Conservation (phyloP, 2,797 vertebrate species). For the Cygnus olor region DNA sequence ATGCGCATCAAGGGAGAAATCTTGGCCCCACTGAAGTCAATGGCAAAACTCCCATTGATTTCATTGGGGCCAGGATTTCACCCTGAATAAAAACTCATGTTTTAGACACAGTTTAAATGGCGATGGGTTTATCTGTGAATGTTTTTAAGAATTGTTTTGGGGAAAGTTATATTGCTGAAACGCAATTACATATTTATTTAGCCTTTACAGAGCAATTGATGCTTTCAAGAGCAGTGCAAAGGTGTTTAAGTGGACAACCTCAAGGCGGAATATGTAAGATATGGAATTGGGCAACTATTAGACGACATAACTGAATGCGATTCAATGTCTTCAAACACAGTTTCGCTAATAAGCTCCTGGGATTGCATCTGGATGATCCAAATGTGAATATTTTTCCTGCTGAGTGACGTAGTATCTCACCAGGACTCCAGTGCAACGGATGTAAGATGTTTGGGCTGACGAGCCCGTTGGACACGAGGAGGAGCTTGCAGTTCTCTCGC, state of each 20-base stretch:
- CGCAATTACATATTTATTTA: background rate
- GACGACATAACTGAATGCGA: background rate
- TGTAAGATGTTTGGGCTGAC: slow-evolving; percentile 46
- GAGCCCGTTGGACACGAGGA: slow-evolving; percentile 26
- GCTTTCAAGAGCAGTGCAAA: background rate
- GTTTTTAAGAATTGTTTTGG: slow-evolving; percentile 1
- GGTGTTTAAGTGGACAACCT: background rate
- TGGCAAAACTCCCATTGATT: slow-evolving; percentile 73
- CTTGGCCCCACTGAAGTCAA: slow-evolving; percentile 68
- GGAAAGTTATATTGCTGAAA: background rate
- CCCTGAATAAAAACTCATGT: slow-evolving; percentile 69
- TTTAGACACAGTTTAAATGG: slow-evolving; percentile 27
- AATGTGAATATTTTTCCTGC: slow-evolving; percentile 56
- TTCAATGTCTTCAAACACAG: slow-evolving; percentile 12
- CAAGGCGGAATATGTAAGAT: background rate
- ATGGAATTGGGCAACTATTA: background rate
- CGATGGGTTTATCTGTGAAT: slow-evolving; percentile 28
- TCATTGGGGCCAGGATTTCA: slow-evolving; percentile 53
- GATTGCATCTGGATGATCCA: slow-evolving; percentile 53
- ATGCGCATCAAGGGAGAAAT: slow-evolving; percentile 71
- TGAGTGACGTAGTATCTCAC: slow-evolving; percentile 53
- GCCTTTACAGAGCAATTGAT: background rate
- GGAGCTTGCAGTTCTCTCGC: background rate
- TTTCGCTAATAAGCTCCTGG: slow-evolving; percentile 19
- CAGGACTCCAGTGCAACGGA: slow-evolving; percentile 48